Evolutionary conservation across 2,113 vertebrate genomes (phyloP), one percentile per base, ranked within the genome.

Genomic region (Cynoglossus semilaevis): DNA sequence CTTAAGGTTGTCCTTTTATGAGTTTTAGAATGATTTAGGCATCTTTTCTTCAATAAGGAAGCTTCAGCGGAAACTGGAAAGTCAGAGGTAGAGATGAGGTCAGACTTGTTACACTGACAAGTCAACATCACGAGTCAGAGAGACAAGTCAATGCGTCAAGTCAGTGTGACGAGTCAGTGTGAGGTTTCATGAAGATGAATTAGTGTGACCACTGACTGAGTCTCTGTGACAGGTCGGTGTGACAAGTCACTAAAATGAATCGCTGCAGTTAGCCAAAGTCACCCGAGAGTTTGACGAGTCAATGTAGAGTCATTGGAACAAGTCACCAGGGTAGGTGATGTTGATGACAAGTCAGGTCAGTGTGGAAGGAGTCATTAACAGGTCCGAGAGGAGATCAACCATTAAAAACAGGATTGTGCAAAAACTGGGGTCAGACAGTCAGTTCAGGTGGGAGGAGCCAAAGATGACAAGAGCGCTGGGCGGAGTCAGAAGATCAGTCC

Each of bases 401-500:
- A 38, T 69, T 22, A 51, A 56, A 7, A 41, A 22, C 51, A 1
- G n/a, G 9, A 12, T 67, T 46, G 49, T 56, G 37, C 29, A 59
- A 59, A 9, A 54, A 38, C 42, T 19, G 42, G 17, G 35, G 42
- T 53, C 80, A 80, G 83, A 79, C 66, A 70, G 72, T 78, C 82
- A 80, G 84, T 74, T 74, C 18, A 57, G 75, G 48, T 76, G 71
- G 67, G 77, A 85, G 72, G 80, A 81, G 62, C 54, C 77, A 80
- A 74, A 80, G 71, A 61, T 77, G 74, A 66, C 64, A 61, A 8
- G 10, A 41, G 79, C 62, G 67, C 70, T 80, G 82, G 79, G 81
- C 16, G 40, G 66, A 87, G 81, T 74, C 80, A 83, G 81, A 67
- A 53, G 75, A 56, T 19, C 74, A 85, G 81, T 81, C 75, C 77